Base-by-base conservation (phyloP, 2,797 vertebrate genomes). In the Channallabes apus region DNA sequence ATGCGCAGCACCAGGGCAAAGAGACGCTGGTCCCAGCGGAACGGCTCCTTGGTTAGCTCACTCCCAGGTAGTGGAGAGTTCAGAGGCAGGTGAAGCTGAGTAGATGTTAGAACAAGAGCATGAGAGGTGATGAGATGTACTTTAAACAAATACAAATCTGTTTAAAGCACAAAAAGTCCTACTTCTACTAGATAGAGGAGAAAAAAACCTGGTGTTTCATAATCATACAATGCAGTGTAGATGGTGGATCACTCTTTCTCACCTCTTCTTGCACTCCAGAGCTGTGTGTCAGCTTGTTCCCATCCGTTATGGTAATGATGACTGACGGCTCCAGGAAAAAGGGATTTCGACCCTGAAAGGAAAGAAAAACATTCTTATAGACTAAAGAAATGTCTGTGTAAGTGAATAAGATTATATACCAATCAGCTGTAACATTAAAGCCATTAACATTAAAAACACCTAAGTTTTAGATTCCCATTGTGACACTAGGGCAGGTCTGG, bases 241-340 rank as follows among this genome's bases (percentile, higher is more conserved):
- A 67, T 4, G 38, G 24, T 46, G 56, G 41, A 51, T 38, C 22
- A 12, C 5, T 17, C 41, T 32, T 71, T 41, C 93, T 98, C 95
- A 99, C 98, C 97, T 99, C 98, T 75, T 99, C 98, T 85, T 98
- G 96, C 90, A 99, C 96, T 87, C 97, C 96, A 64, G 97, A 96
- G 54, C 94, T 97, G 93, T 97, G 96, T 78, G 98, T 99, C 80
- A 99, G 95, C 92, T 99, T 99, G 95, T 97, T 99, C 89, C 98
- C 98, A n/a, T 99, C 98, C 80, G 98, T 99, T 93, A 99, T 99
- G 41, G 97, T 99, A 92, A 99, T 99, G 95, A 99, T 96, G 94
- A 99, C 97, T 89, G 98, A 98, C 29, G 98, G 98, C 90, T 99
- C 98, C 82, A 99, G 94, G 94, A 99, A 99, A 93, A 99, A 99